A percentile compares a stretch with the other conserved stretches of the same genome.
Conservation (phyloP, 2,888 invertebrate genomes). For the Hyppa rectilinea region DNA sequence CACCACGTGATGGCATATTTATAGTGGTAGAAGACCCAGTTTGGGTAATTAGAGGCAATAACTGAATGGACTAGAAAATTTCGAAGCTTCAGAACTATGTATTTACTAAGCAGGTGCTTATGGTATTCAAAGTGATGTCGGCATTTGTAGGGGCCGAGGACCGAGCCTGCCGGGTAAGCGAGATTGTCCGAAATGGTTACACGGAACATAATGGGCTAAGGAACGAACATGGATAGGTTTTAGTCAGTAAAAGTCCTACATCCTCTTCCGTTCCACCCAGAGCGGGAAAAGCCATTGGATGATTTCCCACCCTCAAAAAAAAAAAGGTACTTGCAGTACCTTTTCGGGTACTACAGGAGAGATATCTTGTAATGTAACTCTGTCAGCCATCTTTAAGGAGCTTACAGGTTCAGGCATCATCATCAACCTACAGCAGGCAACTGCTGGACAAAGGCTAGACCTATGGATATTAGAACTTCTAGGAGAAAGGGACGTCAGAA, state of each 20-base stretch:
- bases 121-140: too few relatives aligned
- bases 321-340: too few relatives aligned
- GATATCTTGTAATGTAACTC: background rate
- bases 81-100: background rate
- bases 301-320: too few relatives aligned
- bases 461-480: background rate
- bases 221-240: too few relatives aligned
- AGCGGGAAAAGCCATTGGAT: too few relatives aligned
- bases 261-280: too few relatives aligned
- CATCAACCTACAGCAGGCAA: background rate
- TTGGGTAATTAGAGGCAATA: conserved; percentile 5
- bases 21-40: conserved; percentile 22
- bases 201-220: too few relatives aligned
- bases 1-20: conserved; percentile 33
- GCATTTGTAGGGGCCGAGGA: too few relatives aligned
- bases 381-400: background rate
- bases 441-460: background rate
- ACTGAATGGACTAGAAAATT: background rate
- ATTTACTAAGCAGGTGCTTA: too few relatives aligned
- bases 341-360: background rate
- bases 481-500: background rate
- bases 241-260: too few relatives aligned
- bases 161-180: too few relatives aligned
- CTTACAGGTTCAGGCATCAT: background rate
- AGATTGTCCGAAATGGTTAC: too few relatives aligned